Conservation (phyloP, 1,140 invertebrate species). For the Drosophila bocki region DNA sequence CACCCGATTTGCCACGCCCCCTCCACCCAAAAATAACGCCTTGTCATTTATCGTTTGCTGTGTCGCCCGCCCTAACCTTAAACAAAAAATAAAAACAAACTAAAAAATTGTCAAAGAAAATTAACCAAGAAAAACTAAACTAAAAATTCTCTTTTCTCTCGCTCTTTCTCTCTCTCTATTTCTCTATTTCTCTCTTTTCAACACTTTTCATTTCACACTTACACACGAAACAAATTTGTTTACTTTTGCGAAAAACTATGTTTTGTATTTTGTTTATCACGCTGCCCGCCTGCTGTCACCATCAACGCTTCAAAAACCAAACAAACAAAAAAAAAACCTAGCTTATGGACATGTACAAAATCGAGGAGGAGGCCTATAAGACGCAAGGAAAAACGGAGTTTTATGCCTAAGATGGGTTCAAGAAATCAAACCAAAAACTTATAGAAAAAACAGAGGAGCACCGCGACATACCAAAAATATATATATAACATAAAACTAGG, state of each 20-base stretch:
- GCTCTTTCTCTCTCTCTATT: conserved; percentile 28
- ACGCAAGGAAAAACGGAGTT: conserved; percentile 95
- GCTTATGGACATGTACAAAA: conserved; percentile 97
- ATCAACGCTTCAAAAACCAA: conserved; percentile 30
- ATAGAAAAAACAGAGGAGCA: conserved; percentile 21
- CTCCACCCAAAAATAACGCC: conserved; percentile 17
- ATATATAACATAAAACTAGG: conserved; percentile 3
- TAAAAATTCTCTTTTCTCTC: conserved; percentile 31
- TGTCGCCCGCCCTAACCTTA: conserved; percentile 37
- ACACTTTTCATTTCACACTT: conserved; percentile 17
- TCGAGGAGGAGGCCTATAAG: conserved; percentile 96
- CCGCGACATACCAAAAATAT: conserved; percentile 36
- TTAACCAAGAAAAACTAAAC: conserved; percentile 30
- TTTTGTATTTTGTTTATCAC: conserved; percentile 48
- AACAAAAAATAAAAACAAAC: conserved; percentile 14
- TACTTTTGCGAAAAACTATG: conserved; percentile 36
- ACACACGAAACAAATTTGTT: conserved; percentile 25
- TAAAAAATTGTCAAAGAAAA: conserved; percentile 2
- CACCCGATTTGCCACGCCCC: conserved; percentile 30
- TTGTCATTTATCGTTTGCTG: conserved; percentile 57
- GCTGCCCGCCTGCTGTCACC: conserved; percentile 48
- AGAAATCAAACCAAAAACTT: conserved; percentile 15
- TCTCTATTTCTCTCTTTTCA: conserved; percentile 23
- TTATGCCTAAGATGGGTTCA: conserved; percentile 89
- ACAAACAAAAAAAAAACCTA: conserved; percentile 82